phyloP scores from a whole-genome alignment of 2,113 vertebrate species.

The Petrocephalus zakoni region DNA sequence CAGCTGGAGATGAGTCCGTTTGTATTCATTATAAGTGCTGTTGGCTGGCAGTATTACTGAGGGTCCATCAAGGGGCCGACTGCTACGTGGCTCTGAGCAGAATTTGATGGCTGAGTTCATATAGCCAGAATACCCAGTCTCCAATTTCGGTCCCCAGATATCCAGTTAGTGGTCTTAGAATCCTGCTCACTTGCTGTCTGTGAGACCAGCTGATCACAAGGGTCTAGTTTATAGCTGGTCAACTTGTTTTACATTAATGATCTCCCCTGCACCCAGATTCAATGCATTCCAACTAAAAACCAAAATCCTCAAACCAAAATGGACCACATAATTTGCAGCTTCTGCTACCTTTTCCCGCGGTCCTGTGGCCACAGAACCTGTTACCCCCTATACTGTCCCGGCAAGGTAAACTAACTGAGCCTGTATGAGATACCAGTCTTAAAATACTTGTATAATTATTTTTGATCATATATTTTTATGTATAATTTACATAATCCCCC shows the following conservation, averaged over 20 bases:
- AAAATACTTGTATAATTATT: not conserved
- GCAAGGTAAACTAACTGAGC: not conserved
- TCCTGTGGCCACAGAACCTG: not conserved
- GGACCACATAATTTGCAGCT: not conserved
- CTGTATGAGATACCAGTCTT: not conserved
- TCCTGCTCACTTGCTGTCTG: not conserved
- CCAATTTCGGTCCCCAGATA: not conserved
- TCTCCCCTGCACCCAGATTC: not conserved
- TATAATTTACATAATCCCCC: not conserved
- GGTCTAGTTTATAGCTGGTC: not conserved
- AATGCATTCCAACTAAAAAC: not conserved
- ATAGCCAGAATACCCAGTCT: not conserved
- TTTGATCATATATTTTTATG: not conserved
- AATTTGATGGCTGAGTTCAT: not conserved
- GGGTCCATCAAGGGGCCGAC: not conserved
- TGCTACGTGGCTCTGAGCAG: not conserved
- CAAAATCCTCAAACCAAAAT: not conserved
- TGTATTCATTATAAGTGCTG: conserved; percentile 4
- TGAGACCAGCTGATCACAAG: not conserved
- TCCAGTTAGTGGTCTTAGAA: not conserved
- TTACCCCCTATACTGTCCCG: not conserved
- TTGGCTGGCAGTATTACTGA: not conserved
- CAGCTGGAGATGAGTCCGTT: not conserved
- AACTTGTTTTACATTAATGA: not conserved
- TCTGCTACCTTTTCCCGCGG: not conserved